Evolutionary conservation across 2,113 vertebrate species (phyloP).

Genomic region (Pangasianodon hypophthalmus): DNA sequence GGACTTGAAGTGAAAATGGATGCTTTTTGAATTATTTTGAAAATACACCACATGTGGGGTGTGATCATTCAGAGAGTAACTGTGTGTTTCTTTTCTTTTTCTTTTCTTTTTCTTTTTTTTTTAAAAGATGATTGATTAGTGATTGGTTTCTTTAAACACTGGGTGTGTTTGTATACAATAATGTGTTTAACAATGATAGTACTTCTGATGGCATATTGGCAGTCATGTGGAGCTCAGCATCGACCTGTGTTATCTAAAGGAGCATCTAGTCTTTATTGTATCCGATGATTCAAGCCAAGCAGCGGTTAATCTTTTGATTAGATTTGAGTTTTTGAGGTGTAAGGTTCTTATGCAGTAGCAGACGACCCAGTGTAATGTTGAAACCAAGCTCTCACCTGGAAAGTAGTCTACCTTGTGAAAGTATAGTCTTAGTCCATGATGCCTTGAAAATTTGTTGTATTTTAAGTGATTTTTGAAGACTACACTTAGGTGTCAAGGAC

Average conservation of each 20-base stretch:
- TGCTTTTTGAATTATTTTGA: slow-evolving; percentile 42
- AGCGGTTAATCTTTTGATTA: not conserved
- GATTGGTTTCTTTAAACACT: slow-evolving; percentile 42
- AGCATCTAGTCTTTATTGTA: not conserved
- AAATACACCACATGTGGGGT: slow-evolving; percentile 28
- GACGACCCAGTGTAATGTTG: not conserved
- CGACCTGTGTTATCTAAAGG: not conserved
- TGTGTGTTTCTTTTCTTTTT: slow-evolving; percentile 10
- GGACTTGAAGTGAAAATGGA: slow-evolving; percentile 32
- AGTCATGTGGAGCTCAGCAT: slow-evolving; percentile 26
- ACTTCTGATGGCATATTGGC: not conserved
- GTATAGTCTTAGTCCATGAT: slow-evolving; percentile 17
- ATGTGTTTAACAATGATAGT: slow-evolving; percentile 1
- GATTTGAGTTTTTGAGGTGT: not conserved
- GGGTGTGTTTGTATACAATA: slow-evolving; percentile 39
- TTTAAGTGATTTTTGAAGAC: slow-evolving; percentile 16
- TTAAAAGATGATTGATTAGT: slow-evolving; percentile 4
- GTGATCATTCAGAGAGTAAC: slow-evolving; percentile 37
- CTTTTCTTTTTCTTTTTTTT: not conserved
- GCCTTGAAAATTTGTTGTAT: slow-evolving; percentile 19
- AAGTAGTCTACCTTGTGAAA: slow-evolving; percentile 12
- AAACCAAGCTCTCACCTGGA: slow-evolving; percentile 4
- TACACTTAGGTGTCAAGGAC: not conserved
- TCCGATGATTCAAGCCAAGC: not conserved
- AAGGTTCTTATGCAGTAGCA: slow-evolving; percentile 9